phyloP scores from a whole-genome alignment of 2,113 vertebrate genomes.

The Desmodus rotundus region DNA sequence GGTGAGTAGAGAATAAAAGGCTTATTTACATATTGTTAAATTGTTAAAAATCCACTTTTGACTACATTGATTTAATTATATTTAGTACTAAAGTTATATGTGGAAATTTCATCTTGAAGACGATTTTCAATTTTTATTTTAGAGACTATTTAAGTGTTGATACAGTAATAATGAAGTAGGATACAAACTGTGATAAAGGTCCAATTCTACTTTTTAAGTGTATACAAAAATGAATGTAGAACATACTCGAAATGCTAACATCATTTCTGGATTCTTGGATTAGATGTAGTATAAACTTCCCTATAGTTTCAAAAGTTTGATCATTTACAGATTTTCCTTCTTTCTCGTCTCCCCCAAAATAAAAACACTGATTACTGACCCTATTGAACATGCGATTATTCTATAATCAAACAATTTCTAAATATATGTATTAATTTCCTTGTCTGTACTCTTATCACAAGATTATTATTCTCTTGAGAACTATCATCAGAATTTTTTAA shows the following conservation, averaged over 20 bases:
- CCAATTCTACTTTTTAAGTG: conserved; percentile 10
- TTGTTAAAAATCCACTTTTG: not conserved
- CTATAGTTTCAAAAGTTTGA: not conserved
- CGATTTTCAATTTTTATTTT: not conserved
- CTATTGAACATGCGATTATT: not conserved
- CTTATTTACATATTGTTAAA: not conserved
- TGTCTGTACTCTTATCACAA: not conserved
- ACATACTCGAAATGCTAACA: not conserved
- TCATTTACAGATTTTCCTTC: not conserved
- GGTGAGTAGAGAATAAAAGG: not conserved
- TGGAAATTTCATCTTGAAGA: not conserved
- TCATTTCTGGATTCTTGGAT: not conserved
- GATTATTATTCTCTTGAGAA: not conserved
- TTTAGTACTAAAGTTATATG: not conserved
- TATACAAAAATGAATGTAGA: not conserved
- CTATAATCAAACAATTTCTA: not conserved
- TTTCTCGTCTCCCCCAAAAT: not conserved
- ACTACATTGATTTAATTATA: not conserved
- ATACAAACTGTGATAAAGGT: not conserved
- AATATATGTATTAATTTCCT: not conserved
- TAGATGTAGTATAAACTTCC: not conserved
- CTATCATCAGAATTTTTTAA: not conserved
- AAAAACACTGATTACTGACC: not conserved
- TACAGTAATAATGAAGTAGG: not conserved
- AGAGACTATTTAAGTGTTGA: not conserved